These are phyloP conservation scores for Aramus guarauna DNA, from an alignment of 2,113 vertebrate species.

Conservation along the genomic window DNA sequence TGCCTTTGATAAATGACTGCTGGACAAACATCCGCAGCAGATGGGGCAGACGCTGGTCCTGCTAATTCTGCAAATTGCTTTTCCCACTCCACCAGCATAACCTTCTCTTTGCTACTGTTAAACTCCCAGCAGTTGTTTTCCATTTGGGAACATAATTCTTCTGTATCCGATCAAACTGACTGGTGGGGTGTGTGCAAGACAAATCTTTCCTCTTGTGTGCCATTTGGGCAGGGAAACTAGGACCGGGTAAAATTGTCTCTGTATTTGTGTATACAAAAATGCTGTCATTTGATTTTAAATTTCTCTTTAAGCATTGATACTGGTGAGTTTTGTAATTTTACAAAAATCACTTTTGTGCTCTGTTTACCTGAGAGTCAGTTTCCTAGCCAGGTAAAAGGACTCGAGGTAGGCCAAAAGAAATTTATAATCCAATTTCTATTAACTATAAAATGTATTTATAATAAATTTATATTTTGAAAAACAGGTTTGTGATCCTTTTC, in stretches of 20 bases:
- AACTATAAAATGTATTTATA: neutral
- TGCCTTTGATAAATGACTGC: neutral
- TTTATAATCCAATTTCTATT: neutral
- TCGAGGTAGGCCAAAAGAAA: neutral
- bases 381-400: neutral
- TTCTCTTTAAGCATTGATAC: neutral
- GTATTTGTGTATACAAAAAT: neutral
- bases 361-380: neutral
- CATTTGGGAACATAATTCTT: neutral
- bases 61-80: neutral
- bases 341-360: neutral
- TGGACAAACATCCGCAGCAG: neutral
- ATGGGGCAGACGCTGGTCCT: neutral
- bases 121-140: neutral
- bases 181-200: accelerated
- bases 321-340: neutral
- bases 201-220: neutral
- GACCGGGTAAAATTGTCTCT: neutral
- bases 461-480: neutral
- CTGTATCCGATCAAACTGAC: neutral
- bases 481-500: neutral
- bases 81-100: neutral
- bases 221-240: neutral
- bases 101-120: neutral
- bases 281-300: neutral